A percentile compares a stretch with the other conserved stretches of the same genome.
Conservation (phyloP, 2,888 invertebrate species). For the Epistrophella euchroma region DNA sequence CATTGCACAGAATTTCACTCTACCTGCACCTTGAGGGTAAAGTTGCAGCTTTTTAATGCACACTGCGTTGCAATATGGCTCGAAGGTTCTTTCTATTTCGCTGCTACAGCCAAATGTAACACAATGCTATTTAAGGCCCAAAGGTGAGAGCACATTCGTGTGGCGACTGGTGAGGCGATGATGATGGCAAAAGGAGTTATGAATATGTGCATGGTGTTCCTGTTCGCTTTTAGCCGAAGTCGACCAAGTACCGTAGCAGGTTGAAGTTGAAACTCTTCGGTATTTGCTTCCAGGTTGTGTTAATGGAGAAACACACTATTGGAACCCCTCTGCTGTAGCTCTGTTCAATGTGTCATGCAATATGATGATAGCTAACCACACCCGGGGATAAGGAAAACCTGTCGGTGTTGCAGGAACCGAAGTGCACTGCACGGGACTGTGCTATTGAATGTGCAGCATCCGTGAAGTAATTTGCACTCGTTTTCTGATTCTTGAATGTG, state of each 20-base stretch:
- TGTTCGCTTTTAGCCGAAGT: constrained; percentile 32
- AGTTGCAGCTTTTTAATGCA: constrained; percentile 38
- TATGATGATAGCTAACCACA: constrained; percentile 54
- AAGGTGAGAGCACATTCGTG: constrained; percentile 61
- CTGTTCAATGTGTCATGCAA: constrained; percentile 39
- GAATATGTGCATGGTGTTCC: constrained; percentile 48
- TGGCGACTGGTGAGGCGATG: too few species aligned
- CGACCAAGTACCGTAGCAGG: constrained; percentile 74
- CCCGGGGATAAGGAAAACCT: constrained; percentile 70
- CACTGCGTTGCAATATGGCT: constrained; percentile 57
- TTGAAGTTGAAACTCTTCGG: constrained; percentile 75
- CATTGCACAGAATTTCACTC: constrained; percentile 45
- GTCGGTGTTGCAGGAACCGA: constrained; percentile 47
- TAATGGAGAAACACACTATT: constrained; percentile 39
- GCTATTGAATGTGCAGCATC: constrained; percentile 3
- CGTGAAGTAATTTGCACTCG: constrained; percentile 70
- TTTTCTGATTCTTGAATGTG: constrained; percentile 73
- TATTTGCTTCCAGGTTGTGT: constrained; percentile 67
- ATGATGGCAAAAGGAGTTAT: constrained; percentile 63
- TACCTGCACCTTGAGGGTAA: constrained; percentile 35
- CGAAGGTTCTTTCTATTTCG: constrained; percentile 47
- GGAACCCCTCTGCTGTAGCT: neutral
- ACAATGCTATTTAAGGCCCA: constrained; percentile 66
- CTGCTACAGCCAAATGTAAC: constrained; percentile 57
- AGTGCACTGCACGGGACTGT: constrained; percentile 16